These are phyloP conservation scores for Sepiola atlantica DNA, from an alignment of 2,888 invertebrate species.

Conservation along the genomic window DNA sequence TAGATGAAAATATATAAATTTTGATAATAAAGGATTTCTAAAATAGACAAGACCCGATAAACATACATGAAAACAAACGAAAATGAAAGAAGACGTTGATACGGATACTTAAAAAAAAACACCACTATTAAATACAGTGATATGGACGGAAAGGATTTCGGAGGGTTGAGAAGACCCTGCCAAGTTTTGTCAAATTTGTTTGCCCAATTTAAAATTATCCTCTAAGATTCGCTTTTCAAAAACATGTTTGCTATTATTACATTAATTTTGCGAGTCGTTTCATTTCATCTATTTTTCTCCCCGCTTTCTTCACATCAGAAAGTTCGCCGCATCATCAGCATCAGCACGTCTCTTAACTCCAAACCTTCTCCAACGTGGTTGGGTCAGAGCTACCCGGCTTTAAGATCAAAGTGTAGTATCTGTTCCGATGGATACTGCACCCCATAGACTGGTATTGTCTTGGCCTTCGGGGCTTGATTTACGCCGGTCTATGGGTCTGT, in stretches of 20 bases:
- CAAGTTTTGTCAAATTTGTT: slow-evolving; percentile 9
- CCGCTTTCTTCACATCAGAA: too few species aligned
- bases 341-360: too few species aligned
- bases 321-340: too few species aligned
- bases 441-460: too few species aligned
- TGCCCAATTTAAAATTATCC: neutral
- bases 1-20: neutral
- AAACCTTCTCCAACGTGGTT: too few species aligned
- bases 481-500: too few species aligned
- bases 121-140: neutral
- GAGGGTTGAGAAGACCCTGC: neutral
- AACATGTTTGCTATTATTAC: neutral
- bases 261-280: neutral
- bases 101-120: neutral
- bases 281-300: neutral
- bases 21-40: neutral
- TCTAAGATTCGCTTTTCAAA: neutral
- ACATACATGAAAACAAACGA: neutral
- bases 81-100: neutral
- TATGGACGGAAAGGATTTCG: neutral
- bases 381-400: too few species aligned
- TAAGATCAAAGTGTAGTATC: too few species aligned
- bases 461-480: too few species aligned
- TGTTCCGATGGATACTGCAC: too few species aligned
- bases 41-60: neutral